Base-by-base conservation (phyloP, 2,797 vertebrate species). In the Centropyge bicolor region DNA sequence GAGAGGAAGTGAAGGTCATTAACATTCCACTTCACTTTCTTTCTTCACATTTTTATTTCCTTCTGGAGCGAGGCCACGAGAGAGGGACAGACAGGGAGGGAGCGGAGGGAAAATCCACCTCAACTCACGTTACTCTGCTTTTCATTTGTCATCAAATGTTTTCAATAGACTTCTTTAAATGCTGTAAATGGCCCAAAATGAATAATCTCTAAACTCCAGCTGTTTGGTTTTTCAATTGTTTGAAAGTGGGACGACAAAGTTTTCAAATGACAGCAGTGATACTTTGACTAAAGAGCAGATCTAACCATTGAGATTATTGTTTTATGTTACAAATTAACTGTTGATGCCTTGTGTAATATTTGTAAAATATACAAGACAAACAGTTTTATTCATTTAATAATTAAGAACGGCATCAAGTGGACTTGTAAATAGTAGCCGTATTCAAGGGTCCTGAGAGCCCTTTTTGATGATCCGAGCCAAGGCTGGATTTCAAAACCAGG, bases 31-130 rank as follows among this genome's bases (percentile, higher is more conserved):
- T 60, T 91, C 90, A 82, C 89, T 89, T 88, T 93, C 91, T 94
- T 92, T 93, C 92, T 94, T 94, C 93, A 87, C 88, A 87, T 94
- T 93, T 95, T 94, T 94, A 95, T 95, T 96, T 96, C 91, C 88
- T 94, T 77, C 83, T 74, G 89, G 84, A 92, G 76, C 72, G 65
- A 64, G 82, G 83, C 48, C 86, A 91, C 81, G 38, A 68, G 74
- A 78, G 20, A 60, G 52, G 45, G 8, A 19, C 55, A 12, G 63
- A 54, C 60, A 8, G 63, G 35, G 35, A 17, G 51, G 19, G 20
- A 41, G 38, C 5, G 11, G 57, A 40, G 20, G 35, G 13, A 51
- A 36, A 80, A 57, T 40, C 64, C 13, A 65, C 41, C 38, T 16
- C n/a, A 55, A 6, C 40, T 68, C 61, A 13, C 46, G 12, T 8